Percentiles rank a stretch among this genome's conserved stretches.
phyloP scores from a whole-genome alignment of 2,797 vertebrate species.

The Acomys russatus region DNA sequence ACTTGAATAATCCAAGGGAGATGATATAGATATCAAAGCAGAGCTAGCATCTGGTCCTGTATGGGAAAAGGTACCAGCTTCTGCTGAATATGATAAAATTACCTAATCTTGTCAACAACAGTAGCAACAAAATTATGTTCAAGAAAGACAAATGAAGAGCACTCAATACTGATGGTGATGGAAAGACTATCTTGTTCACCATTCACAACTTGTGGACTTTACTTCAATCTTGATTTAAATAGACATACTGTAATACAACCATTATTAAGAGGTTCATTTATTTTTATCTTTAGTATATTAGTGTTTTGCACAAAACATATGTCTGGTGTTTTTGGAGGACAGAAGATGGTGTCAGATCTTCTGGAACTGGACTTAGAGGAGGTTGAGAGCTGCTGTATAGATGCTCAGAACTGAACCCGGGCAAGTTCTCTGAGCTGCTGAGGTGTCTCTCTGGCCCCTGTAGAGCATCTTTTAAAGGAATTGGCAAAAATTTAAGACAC shows the following conservation, averaged over 20 bases:
- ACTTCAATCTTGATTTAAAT: not conserved
- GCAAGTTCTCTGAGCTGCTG: not conserved
- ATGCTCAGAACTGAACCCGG: not conserved
- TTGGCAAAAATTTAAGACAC: not conserved
- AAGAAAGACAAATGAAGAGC: not conserved
- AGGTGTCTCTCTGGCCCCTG: not conserved
- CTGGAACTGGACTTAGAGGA: not conserved
- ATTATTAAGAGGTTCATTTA: not conserved
- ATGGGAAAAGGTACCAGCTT: not conserved
- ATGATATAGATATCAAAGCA: not conserved
- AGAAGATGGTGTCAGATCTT: not conserved
- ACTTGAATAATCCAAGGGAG: not conserved
- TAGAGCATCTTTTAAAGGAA: constrained; percentile 21
- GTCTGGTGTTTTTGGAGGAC: not conserved
- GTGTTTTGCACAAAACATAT: not conserved
- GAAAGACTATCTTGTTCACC: not conserved
- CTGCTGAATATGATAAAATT: not conserved
- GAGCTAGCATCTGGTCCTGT: not conserved
- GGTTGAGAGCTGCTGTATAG: no score
- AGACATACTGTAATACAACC: not conserved
- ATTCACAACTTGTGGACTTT: not conserved
- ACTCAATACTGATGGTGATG: not conserved
- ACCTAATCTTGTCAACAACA: not conserved
- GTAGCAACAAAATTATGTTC: not conserved
- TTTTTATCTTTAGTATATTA: not conserved